phyloP scores from a whole-genome alignment of 2,888 invertebrate genomes.

The Tolmerus cingulatus region DNA sequence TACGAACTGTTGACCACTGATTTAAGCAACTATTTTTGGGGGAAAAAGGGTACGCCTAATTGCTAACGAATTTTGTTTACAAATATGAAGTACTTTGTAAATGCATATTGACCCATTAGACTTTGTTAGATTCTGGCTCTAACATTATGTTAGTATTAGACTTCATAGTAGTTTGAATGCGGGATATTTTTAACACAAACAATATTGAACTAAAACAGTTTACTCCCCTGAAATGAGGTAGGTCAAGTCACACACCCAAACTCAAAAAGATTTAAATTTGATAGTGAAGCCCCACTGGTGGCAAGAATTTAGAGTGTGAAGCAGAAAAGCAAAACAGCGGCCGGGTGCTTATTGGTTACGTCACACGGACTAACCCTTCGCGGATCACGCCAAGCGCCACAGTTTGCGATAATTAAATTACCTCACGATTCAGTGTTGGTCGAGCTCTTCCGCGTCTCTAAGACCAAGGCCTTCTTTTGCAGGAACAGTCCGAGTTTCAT shows the following conservation, averaged over 20 bases:
- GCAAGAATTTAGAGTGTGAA: neutral
- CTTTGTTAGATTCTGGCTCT: no score
- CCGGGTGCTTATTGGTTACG: neutral
- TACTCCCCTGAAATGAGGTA: neutral
- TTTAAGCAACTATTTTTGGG: no score
- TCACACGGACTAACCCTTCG: neutral
- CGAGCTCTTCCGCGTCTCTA: neutral
- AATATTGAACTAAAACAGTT: neutral
- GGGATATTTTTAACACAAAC: neutral
- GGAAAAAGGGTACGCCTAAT: no score
- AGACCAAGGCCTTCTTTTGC: neutral
- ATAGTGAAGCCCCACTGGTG: neutral
- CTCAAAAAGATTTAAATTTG: conserved; percentile 8
- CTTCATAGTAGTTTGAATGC: neutral
- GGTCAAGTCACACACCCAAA: neutral
- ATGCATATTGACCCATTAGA: no score
- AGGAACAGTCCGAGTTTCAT: neutral
- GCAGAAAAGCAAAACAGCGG: neutral
- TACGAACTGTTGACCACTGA: no score
- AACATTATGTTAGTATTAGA: no score
- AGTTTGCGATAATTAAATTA: conserved; percentile 10
- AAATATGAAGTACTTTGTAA: no score
- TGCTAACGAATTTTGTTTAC: no score
- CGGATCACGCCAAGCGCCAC: neutral
- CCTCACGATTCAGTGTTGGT: neutral